Evolutionary conservation across 2,888 invertebrate species (phyloP).

Genomic region (Cephus runcator): DNA sequence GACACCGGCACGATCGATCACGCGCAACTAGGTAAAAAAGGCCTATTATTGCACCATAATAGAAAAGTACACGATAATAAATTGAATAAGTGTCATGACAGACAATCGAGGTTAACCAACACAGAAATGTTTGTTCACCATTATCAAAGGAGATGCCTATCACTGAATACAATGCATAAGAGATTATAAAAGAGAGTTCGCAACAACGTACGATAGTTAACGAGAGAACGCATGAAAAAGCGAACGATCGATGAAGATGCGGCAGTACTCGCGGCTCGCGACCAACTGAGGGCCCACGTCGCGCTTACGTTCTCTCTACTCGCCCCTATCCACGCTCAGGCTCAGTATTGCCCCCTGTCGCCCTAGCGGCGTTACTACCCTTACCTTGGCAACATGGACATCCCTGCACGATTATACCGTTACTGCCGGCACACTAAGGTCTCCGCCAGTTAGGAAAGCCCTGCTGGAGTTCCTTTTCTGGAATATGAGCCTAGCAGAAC

Average conservation of each 20-base stretch:
- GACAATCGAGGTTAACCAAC: not conserved
- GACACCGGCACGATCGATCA: not conserved
- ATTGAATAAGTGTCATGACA: not conserved
- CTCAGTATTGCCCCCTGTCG: conserved; percentile 9
- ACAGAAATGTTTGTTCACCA: not conserved
- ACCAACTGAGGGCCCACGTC: conserved; percentile 45
- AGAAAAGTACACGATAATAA: not conserved
- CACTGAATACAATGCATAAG: not conserved
- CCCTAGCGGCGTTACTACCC: conserved; percentile 19
- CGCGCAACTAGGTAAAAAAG: not conserved
- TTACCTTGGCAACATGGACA: not conserved
- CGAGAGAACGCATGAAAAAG: not conserved
- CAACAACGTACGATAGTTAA: not conserved
- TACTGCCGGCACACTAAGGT: not conserved
- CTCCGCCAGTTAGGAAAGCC: not conserved
- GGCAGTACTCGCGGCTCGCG: conserved; percentile 54
- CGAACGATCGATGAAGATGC: conserved; percentile 12
- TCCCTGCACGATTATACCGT: not conserved
- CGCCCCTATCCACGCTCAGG: not conserved
- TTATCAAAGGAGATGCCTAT: not conserved
- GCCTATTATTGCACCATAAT: not conserved
- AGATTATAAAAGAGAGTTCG: not conserved
- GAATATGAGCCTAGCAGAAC: not conserved
- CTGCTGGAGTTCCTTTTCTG: not conserved
- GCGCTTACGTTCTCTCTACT: not conserved